phyloP scores from a whole-genome alignment of 2,113 vertebrate genomes.

The Crotophaga sulcirostris region DNA sequence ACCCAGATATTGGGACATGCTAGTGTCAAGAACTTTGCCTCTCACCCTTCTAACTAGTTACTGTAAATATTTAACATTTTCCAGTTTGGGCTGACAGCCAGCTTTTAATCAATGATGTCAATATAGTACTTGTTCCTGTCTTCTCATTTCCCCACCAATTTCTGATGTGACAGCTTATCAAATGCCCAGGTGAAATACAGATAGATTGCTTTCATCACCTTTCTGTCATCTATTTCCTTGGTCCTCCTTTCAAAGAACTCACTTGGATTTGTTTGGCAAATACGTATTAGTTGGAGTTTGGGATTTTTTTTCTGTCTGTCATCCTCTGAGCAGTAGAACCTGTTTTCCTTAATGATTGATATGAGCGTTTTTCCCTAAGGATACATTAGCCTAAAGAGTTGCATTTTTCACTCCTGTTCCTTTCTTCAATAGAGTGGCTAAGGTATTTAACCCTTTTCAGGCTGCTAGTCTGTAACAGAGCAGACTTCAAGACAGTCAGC shows the following conservation, averaged over 20 bases:
- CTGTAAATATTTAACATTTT: neutral
- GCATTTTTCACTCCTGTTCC: neutral
- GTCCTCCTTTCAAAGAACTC: slow-evolving; percentile 10
- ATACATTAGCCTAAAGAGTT: neutral
- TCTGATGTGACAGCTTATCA: slow-evolving; percentile 34
- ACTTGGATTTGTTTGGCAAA: neutral
- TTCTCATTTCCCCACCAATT: neutral
- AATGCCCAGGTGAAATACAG: neutral
- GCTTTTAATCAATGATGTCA: slow-evolving; percentile 20
- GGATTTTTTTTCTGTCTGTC: neutral
- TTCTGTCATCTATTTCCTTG: slow-evolving; percentile 15
- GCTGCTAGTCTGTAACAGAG: neutral
- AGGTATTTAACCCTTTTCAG: neutral
- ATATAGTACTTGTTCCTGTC: neutral
- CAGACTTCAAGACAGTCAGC: neutral
- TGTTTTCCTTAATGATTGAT: neutral
- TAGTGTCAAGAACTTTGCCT: neutral
- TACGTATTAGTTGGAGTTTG: neutral
- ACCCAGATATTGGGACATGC: neutral
- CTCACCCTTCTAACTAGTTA: neutral
- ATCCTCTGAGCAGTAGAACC: neutral
- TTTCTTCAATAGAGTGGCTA: neutral
- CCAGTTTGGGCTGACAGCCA: neutral
- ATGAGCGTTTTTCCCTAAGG: neutral
- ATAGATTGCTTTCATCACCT: slow-evolving; percentile 30